These are phyloP conservation scores for Dryadula phaetusa DNA, from an alignment of 2,888 invertebrate genomes.

Conservation along the genomic window DNA sequence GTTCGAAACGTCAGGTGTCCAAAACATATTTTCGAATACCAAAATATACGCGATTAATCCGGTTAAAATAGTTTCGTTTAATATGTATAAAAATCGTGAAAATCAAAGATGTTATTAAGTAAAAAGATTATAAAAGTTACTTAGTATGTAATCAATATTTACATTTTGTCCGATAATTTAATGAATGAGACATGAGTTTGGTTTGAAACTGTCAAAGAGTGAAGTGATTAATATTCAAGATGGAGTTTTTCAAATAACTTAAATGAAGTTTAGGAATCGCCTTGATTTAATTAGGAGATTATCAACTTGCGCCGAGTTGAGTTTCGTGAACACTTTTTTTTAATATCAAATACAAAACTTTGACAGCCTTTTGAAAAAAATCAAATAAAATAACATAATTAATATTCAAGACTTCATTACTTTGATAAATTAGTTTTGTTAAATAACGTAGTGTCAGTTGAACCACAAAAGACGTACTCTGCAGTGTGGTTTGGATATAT, in stretches of 20 bases:
- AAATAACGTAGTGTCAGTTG: not conserved
- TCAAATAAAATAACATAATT: not conserved
- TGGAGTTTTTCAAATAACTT: conserved; percentile 33
- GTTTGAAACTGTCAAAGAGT: conserved; percentile 30
- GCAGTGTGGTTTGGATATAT: too few relatives aligned
- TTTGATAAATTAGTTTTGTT: not conserved
- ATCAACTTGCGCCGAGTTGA: not conserved
- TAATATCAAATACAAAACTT: conserved; percentile 13
- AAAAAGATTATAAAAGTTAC: too few relatives aligned
- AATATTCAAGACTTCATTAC: not conserved
- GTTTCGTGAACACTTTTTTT: conserved; percentile 3
- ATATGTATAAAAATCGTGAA: too few relatives aligned
- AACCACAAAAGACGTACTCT: not conserved
- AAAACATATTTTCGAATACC: too few relatives aligned
- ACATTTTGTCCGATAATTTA: not conserved
- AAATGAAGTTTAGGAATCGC: conserved; percentile 28
- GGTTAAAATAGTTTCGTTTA: too few relatives aligned
- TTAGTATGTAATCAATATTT: not conserved
- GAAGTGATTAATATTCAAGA: conserved; percentile 37
- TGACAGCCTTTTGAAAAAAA: not conserved
- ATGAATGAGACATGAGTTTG: conserved; percentile 21
- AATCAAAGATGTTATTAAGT: too few relatives aligned
- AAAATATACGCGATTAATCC: too few relatives aligned
- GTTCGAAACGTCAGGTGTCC: too few relatives aligned
- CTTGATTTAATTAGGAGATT: conserved; percentile 34